These are phyloP conservation scores for Prinia subflava DNA, from an alignment of 2,113 vertebrate genomes.

Conservation along the genomic window DNA sequence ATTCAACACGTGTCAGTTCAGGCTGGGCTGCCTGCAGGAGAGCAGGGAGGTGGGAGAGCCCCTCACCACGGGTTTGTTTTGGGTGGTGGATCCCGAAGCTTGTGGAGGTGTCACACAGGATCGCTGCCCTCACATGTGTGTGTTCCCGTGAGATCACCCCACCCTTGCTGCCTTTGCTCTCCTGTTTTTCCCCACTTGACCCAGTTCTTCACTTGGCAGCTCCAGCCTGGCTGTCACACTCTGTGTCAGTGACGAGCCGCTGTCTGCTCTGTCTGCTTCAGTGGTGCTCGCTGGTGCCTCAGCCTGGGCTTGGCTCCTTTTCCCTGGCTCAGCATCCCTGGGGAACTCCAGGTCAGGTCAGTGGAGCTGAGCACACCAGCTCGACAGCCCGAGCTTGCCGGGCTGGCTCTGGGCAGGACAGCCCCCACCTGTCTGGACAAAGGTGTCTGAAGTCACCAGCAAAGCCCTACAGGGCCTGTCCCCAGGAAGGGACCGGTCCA, in stretches of 20 bases:
- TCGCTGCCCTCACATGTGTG: fast-evolving
- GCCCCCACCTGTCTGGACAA: neutral
- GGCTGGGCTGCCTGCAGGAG: neutral
- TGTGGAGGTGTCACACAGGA: neutral
- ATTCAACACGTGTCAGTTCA: neutral
- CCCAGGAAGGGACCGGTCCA: neutral
- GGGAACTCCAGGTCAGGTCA: neutral
- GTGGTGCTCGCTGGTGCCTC: neutral
- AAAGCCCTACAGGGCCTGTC: neutral
- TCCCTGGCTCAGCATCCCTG: neutral
- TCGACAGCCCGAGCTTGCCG: neutral
- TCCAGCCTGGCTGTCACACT: neutral
- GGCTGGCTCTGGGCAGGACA: neutral
- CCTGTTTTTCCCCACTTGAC: neutral
- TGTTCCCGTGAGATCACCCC: neutral
- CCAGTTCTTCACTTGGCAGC: neutral
- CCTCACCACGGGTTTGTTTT: fast-evolving
- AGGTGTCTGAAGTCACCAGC: neutral
- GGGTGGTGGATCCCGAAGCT: neutral
- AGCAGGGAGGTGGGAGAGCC: neutral
- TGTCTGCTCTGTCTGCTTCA: neutral
- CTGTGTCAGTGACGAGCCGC: fast-evolving
- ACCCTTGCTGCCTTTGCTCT: neutral
- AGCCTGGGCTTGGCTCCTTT: neutral
- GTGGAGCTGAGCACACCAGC: neutral